Base-by-base conservation (phyloP, 2,888 invertebrate genomes). In the Branchipolynoe longqiensis region DNA sequence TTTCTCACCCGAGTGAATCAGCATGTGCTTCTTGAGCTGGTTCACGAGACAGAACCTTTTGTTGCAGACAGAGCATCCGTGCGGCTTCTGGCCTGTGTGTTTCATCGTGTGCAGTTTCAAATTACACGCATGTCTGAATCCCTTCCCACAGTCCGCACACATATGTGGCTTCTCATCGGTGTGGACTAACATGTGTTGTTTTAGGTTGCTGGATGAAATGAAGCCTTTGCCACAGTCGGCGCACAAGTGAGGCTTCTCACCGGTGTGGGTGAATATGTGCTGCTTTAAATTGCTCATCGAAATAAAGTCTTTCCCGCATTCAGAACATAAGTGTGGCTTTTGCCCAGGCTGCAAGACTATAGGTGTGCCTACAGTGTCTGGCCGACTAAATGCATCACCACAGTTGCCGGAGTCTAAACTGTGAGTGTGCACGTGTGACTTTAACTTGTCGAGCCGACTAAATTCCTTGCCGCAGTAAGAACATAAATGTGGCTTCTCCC, bases 401-500 rank as follows among this genome's bases (percentile, higher is more conserved):
- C n/a, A n/a, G n/a, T n/a, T n/a, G n/a, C n/a, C n/a, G n/a, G n/a
- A n/a, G n/a, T n/a, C n/a, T n/a, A n/a, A n/a, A n/a, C n/a, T 56
- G 12, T 56, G 56, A 25, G 25, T 56, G n/a, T 1, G 22, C 3
- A 3, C 3, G 18, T 56, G 56, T 3, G 6, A 1, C 18, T 14
- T 14, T 56, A 56, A 56, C 3, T 25, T 1, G 25, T 3, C 2
- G 2, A 56, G 56, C 6, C 25, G 56, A 3, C 56, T 12, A 14
- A 56, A 56, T 56, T 1, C 18, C n/a, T 78, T 78, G 22, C 78
- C 78, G n/a, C 78, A 78, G 14, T 36, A n/a, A 22, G 38, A 18
- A 38, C 78, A 78, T 3, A 36, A 22, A 78, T 40, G 41, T 36
- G 78, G 78, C 40, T 78, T 78, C 41, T 78, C 78, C 22, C 41